Evolutionary conservation across 2,888 invertebrate genomes (phyloP).

Genomic region (Biston betularia): DNA sequence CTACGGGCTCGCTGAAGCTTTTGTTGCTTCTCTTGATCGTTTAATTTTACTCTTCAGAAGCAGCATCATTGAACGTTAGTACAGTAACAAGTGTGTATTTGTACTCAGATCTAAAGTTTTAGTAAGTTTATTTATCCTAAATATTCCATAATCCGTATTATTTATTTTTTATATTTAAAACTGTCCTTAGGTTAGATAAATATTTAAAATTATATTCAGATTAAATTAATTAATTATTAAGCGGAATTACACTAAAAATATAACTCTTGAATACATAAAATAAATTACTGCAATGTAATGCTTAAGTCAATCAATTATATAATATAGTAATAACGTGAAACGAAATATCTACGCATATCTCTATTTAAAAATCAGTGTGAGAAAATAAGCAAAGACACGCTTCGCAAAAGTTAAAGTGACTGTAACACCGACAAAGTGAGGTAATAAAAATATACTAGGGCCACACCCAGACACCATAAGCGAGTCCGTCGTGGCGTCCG

Average conservation of each 20-base stretch:
- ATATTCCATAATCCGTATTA: no score
- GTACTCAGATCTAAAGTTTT: neutral
- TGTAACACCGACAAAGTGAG: slow-evolving; percentile 64
- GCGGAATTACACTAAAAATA: no score
- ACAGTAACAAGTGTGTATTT: slow-evolving; percentile 1
- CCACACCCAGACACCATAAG: slow-evolving; percentile 69
- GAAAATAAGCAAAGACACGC: slow-evolving; percentile 60
- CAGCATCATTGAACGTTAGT: slow-evolving; percentile 36
- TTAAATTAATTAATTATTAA: no score
- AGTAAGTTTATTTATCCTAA: no score
- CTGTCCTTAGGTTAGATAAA: no score
- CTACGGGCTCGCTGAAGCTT: slow-evolving; percentile 50
- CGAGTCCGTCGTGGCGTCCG: slow-evolving; percentile 64
- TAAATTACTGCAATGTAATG: no score
- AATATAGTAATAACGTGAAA: neutral
- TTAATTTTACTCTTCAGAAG: slow-evolving; percentile 53
- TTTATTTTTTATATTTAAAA: no score
- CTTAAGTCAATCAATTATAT: no score
- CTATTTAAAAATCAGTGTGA: slow-evolving; percentile 44
- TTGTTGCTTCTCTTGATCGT: slow-evolving; percentile 55
- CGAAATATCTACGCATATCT: neutral
- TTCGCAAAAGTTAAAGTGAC: slow-evolving; percentile 64
- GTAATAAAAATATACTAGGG: slow-evolving; percentile 72
- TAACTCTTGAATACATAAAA: no score
- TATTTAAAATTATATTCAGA: no score